A percentile compares a stretch with the other conserved stretches of the same genome.
Conservation (phyloP, 2,888 invertebrate species). For the Anthophora plumipes region DNA sequence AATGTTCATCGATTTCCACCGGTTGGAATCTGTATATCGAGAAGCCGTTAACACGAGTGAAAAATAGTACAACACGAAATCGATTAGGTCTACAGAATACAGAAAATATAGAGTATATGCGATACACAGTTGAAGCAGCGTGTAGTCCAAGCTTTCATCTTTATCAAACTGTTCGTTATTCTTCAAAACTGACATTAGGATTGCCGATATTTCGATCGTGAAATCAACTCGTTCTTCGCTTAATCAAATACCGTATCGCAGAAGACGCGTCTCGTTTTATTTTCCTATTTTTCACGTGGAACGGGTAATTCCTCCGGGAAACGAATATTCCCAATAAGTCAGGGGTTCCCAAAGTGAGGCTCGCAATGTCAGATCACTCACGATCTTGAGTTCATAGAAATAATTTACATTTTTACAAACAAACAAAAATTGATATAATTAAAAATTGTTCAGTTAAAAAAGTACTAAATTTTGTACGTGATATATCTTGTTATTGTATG, state of each 20-base stretch:
- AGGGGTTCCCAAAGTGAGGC: no score
- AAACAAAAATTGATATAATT: no score
- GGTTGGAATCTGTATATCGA: neutral
- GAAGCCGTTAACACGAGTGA: neutral
- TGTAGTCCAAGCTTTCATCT: conserved; percentile 51
- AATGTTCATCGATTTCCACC: neutral
- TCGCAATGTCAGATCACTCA: no score
- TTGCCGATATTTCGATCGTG: neutral
- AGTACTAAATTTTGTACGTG: no score
- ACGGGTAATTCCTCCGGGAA: neutral
- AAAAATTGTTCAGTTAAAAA: no score
- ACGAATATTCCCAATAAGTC: no score
- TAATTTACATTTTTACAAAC: no score
- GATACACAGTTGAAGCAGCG: conserved; percentile 26
- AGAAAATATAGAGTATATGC: conserved; percentile 15
- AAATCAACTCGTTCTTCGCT: neutral
- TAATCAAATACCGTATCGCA: neutral
- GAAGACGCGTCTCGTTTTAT: neutral
- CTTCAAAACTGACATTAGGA: conserved; percentile 13
- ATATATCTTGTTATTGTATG: no score
- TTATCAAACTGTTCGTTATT: conserved; percentile 45
- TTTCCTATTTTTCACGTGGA: neutral
- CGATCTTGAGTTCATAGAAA: no score
- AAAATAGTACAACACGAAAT: conserved; percentile 38
- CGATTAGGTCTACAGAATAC: conserved; percentile 58